Evolutionary conservation across 2,797 vertebrate species (phyloP).

Genomic region (Coreius guichenoti): DNA sequence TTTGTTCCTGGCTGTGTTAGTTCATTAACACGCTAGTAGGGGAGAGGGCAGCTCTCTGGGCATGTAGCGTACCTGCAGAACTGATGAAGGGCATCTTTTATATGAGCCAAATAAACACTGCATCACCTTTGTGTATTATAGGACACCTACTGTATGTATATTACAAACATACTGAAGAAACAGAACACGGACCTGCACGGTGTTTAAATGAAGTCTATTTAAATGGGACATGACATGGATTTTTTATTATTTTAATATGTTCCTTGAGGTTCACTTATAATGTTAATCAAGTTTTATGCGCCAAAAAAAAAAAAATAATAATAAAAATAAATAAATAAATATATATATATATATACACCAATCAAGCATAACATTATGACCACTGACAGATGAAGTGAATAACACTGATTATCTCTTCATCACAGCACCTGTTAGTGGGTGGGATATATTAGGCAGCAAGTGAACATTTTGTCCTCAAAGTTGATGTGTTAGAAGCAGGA

Average conservation of each 20-base stretch:
- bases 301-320: too few species aligned
- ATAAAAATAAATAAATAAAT: too few species aligned
- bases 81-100: slow-evolving; percentile 56
- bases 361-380: too few species aligned
- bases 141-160: neutral
- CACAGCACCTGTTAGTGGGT: too few species aligned
- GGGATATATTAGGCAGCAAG: too few species aligned
- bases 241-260: neutral
- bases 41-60: slow-evolving; percentile 49
- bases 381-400: too few species aligned
- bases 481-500: too few species aligned
- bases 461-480: too few species aligned
- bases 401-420: too few species aligned
- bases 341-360: too few species aligned
- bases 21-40: slow-evolving; percentile 60
- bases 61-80: slow-evolving; percentile 39
- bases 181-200: neutral
- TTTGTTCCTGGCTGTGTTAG: slow-evolving; percentile 55
- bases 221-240: neutral
- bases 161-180: neutral
- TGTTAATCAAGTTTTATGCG: neutral
- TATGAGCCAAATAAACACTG: slow-evolving; percentile 39
- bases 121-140: neutral
- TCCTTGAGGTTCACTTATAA: neutral
- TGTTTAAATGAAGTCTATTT: neutral